These are phyloP conservation scores for Acrossocheilus wenchowensis DNA, from an alignment of 2,797 vertebrate genomes.

Conservation along the genomic window DNA sequence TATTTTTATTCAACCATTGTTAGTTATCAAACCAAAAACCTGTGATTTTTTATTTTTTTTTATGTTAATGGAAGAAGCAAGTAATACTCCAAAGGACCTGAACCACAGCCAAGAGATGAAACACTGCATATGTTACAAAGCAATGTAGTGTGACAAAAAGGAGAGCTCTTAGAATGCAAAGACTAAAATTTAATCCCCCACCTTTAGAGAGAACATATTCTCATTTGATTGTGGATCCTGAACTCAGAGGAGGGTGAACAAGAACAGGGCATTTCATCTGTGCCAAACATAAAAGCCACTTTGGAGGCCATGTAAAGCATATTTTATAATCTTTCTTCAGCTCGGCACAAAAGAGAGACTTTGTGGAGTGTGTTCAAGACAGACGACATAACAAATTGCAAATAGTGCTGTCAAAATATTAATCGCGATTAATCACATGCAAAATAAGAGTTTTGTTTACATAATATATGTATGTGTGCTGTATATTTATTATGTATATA, in stretches of 20 bases:
- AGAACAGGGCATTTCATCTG: constrained; percentile 25
- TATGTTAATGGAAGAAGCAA: constrained; percentile 10
- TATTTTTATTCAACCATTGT: neutral
- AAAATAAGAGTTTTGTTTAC: no score
- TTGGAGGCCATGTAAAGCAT: neutral
- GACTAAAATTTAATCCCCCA: constrained; percentile 25
- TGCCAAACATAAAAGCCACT: constrained; percentile 20
- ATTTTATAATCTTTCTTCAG: constrained; percentile 17
- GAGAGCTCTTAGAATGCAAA: constrained; percentile 39
- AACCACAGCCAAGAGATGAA: constrained; percentile 36
- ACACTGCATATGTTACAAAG: constrained; percentile 49
- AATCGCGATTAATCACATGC: no score
- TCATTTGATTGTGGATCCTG: constrained; percentile 35
- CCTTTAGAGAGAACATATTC: constrained; percentile 24
- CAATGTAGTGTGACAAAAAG: constrained; percentile 23
- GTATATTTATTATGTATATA: no score
- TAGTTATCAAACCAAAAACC: constrained; percentile 19
- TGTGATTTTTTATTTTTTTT: neutral
- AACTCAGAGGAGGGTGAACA: constrained; percentile 34
- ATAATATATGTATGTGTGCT: no score
- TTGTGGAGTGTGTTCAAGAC: neutral
- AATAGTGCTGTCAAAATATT: neutral
- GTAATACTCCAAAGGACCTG: constrained; percentile 33
- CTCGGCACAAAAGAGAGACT: constrained; percentile 6
- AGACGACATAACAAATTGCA: constrained; percentile 13